A percentile compares a stretch with the other conserved stretches of the same genome.
phyloP scores from a whole-genome alignment of 2,888 invertebrate genomes.

The Halocaridina rubra region DNA sequence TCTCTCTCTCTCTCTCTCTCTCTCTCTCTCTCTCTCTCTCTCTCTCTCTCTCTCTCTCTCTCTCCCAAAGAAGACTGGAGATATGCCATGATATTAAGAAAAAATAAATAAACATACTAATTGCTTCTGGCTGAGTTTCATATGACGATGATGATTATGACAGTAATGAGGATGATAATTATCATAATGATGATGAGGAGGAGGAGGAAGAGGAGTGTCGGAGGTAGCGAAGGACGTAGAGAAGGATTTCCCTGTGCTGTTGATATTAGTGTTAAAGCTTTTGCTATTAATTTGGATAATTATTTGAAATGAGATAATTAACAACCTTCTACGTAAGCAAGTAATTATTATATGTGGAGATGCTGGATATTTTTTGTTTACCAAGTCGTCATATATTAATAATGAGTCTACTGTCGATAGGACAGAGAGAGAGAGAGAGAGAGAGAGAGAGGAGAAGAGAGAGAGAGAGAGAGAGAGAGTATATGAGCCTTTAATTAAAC shows the following conservation, averaged over 20 bases:
- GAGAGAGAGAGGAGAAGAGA: not conserved
- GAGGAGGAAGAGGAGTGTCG: not conserved
- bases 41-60: slow-evolving; percentile 19
- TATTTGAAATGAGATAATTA: too few species aligned
- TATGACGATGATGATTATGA: slow-evolving; percentile 4
- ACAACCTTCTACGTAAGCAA: too few species aligned
- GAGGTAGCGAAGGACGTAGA: too few species aligned
- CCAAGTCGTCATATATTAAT: too few species aligned
- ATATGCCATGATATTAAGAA: not conserved
- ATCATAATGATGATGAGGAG: too few species aligned
- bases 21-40: not conserved
- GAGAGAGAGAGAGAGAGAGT: not conserved
- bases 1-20: slow-evolving; percentile 19
- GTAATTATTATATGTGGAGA: too few species aligned
- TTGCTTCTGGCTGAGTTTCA: slow-evolving; percentile 27
- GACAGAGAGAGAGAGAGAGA: not conserved
- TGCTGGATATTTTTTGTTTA: too few species aligned
- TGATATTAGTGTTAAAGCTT: too few species aligned
- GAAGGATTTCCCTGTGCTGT: too few species aligned
- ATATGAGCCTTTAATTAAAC: not conserved
- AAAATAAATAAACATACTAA: not conserved
- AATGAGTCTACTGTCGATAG: too few species aligned
- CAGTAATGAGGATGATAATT: too few species aligned
- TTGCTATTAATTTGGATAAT: too few species aligned
- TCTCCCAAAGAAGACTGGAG: not conserved